Base-by-base conservation (phyloP, 2,888 invertebrate species). In the Ennomos quercinarius region DNA sequence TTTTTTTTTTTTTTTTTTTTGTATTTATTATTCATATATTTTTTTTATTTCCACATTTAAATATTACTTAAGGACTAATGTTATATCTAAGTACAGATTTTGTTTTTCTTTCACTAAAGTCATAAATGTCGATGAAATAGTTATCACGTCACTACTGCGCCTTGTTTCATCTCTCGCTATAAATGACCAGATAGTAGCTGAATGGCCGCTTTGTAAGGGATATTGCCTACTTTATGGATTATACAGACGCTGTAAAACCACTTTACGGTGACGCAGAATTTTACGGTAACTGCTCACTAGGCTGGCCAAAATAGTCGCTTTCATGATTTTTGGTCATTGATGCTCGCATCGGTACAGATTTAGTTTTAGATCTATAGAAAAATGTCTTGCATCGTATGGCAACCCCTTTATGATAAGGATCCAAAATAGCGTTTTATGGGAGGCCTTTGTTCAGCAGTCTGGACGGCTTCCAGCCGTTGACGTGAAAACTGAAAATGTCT, bases 151-250 rank as follows among this genome's bases (percentile, higher is more conserved):
- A 71, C 84, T 85, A 77, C 40, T 71, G 70, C 80, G 82, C 80
- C 83, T 87, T 86, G 89, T 89, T 89, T 89, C 90, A 89, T 90
- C 88, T 88, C 87, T 72, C 76, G 80, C 87, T 81, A 85, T 88
- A 89, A 91, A 89, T 86, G 88, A 86, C 86, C 89, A 89, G 87
- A 90, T 87, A 89, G 84, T 78, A 80, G 79, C 84, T 91, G 89
- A 91, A 91, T 87, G 82, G 82, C 74, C 78, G 80, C 89, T 86
- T 89, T 91, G 89, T 91, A 81, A 77, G 80, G 76, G 73, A 83
- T 86, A 89, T 89, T 88, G 88, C 87, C 84, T 87, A 84, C 83
- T 90, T 87, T 88, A 88, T 86, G 82, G 81, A 84, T 84, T 83
- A 81, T 74, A 80, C 86, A 87, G 84, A 76, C 78, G 80, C 77